These are phyloP conservation scores for Microtus ochrogaster DNA, from an alignment of 2,113 vertebrate species.

Conservation along the genomic window DNA sequence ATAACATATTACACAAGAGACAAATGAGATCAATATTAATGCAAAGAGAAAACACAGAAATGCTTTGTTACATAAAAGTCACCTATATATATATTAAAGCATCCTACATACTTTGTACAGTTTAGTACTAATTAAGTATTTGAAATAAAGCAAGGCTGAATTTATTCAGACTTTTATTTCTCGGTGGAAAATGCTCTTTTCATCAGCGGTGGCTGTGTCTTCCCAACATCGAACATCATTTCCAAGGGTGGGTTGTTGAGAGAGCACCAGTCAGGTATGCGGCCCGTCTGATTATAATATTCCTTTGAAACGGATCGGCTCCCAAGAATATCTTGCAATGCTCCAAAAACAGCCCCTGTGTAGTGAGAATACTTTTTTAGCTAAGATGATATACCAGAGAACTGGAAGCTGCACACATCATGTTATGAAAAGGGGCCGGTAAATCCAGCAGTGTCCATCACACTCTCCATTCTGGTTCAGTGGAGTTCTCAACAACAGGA, in stretches of 20 bases:
- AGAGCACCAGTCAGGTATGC: slow-evolving; percentile 98
- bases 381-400: slow-evolving; percentile 12
- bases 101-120: slow-evolving; percentile 40
- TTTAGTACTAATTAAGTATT: slow-evolving; percentile 51
- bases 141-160: slow-evolving; percentile 44
- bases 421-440: neutral
- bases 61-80: slow-evolving; percentile 31
- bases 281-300: slow-evolving; percentile 96
- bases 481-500: neutral
- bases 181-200: slow-evolving; percentile 99
- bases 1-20: slow-evolving; percentile 38
- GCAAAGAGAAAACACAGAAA: slow-evolving; percentile 45
- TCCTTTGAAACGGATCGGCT: slow-evolving; percentile 97
- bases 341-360: slow-evolving; percentile 96
- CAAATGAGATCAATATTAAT: slow-evolving; percentile 56
- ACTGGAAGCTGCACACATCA: neutral
- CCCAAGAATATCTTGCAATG: slow-evolving; percentile 96
- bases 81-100: slow-evolving; percentile 23
- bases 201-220: slow-evolving; percentile 95
- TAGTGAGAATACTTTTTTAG: slow-evolving; percentile 46
- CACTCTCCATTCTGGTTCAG: neutral
- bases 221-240: slow-evolving; percentile 94
- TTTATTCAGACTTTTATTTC: slow-evolving; percentile 87
- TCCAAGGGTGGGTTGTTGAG: slow-evolving; percentile 95
- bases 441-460: slow-evolving; percentile 38